phyloP scores from a whole-genome alignment of 2,797 vertebrate species.

The Enteromius fasciolatus region DNA sequence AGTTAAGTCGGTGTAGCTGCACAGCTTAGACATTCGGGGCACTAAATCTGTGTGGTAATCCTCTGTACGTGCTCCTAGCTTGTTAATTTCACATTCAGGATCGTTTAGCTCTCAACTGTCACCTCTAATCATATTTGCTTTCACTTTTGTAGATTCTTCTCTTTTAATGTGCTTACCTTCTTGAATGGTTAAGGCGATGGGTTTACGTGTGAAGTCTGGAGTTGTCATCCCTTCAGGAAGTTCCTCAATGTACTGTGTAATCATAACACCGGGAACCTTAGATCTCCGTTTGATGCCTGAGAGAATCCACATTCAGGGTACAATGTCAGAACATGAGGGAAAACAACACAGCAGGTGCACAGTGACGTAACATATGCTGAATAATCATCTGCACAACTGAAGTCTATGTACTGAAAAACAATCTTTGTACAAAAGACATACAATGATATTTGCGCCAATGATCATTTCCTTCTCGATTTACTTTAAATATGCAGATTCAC shows the following conservation, averaged over 20 bases:
- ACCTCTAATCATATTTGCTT: conserved; percentile 14
- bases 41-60: conserved; percentile 31
- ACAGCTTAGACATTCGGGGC: conserved; percentile 8
- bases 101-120: conserved; percentile 27
- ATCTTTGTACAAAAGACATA: background rate
- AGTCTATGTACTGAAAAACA: background rate
- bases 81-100: conserved; percentile 27
- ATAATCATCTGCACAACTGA: background rate
- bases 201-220: conserved; percentile 89
- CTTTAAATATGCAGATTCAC: background rate
- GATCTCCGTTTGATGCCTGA: conserved; percentile 82
- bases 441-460: background rate
- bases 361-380: background rate
- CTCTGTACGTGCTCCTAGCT: conserved; percentile 4
- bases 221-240: conserved; percentile 82
- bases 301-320: conserved; percentile 40
- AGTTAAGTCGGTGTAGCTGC: conserved; percentile 28
- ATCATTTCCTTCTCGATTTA: background rate
- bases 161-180: conserved; percentile 78
- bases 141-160: conserved; percentile 11
- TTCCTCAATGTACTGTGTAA: conserved; percentile 83
- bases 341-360: conserved; percentile 5
- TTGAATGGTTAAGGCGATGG: conserved; percentile 85
- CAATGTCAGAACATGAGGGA: background rate
- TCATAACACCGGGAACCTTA: conserved; percentile 83